Percentiles rank a stretch among this genome's conserved stretches.
Conservation (phyloP, 1,140 invertebrate species). For the Adoxophyes honmai region DNA sequence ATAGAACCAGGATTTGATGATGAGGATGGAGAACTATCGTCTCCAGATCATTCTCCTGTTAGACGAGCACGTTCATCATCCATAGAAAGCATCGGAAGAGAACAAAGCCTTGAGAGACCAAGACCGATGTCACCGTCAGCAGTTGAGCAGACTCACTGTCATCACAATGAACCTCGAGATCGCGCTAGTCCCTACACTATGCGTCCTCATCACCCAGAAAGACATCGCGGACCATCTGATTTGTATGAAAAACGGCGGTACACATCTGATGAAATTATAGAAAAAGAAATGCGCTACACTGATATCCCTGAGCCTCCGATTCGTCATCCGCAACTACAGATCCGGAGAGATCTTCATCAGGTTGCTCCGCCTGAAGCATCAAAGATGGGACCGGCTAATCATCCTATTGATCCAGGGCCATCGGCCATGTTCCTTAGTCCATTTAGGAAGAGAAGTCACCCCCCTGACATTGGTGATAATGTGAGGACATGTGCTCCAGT, state of each 20-base stretch:
- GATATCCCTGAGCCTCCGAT: conserved; percentile 62
- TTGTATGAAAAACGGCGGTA: conserved; percentile 76
- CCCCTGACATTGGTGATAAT: conserved; percentile 66
- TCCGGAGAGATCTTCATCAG: conserved; percentile 83
- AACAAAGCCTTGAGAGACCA: conserved; percentile 62
- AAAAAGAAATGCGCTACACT: conserved; percentile 69
- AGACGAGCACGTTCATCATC: conserved; percentile 72
- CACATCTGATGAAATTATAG: conserved; percentile 76
- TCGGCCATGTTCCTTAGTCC: conserved; percentile 68
- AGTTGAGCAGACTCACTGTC: conserved; percentile 81
- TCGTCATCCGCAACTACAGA: conserved; percentile 79
- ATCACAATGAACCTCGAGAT: conserved; percentile 78
- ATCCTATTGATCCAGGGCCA: conserved; percentile 78
- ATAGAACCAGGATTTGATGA: conserved; percentile 78
- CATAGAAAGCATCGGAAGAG: conserved; percentile 66
- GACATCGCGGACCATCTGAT: conserved; percentile 56
- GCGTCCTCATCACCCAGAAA: conserved; percentile 77
- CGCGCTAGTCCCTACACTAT: conserved; percentile 82
- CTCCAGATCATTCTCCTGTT: conserved; percentile 78
- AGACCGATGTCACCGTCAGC: conserved; percentile 58
- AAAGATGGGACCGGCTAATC: conserved; percentile 64
- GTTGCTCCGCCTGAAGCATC: conserved; percentile 62
- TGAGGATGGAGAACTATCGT: conserved; percentile 78
- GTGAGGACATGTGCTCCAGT: conserved; percentile 59
- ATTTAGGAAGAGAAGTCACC: conserved; percentile 76